Evolutionary conservation across 2,888 invertebrate genomes (phyloP).

Genomic region (Athrips mouffetella): DNA sequence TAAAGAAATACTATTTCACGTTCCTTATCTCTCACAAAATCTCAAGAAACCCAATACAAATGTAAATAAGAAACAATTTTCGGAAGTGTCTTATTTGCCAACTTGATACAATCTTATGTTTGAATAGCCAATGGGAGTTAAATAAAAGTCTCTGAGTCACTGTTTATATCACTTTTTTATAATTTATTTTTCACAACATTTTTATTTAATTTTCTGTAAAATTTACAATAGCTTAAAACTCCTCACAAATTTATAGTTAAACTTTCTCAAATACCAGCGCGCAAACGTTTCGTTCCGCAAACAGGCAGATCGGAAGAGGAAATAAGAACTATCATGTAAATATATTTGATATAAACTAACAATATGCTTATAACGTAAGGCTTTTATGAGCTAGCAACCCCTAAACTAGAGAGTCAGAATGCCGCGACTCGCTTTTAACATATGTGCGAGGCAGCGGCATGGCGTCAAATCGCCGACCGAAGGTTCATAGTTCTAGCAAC

Average conservation of each 20-base stretch:
- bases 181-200: constrained; percentile 77
- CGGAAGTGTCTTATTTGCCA: too few species aligned
- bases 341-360: constrained; percentile 62
- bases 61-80: too few species aligned
- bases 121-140: constrained; percentile 18
- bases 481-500: not conserved
- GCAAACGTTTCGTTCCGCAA: constrained; percentile 43
- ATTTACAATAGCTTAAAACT: constrained; percentile 78
- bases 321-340: constrained; percentile 55
- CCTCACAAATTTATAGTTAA: constrained; percentile 68
- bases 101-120: too few species aligned
- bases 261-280: constrained; percentile 61
- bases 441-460: constrained; percentile 59
- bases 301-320: constrained; percentile 68
- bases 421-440: constrained; percentile 64
- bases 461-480: not conserved
- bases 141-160: constrained; percentile 57
- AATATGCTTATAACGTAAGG: constrained; percentile 67
- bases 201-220: constrained; percentile 77
- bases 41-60: too few species aligned
- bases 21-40: too few species aligned
- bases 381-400: constrained; percentile 56
- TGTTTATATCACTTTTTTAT: constrained; percentile 78
- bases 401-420: constrained; percentile 65
- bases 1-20: too few species aligned